Evolutionary conservation across 2,888 invertebrate species (phyloP).

Genomic region (Lathronympha strigana): DNA sequence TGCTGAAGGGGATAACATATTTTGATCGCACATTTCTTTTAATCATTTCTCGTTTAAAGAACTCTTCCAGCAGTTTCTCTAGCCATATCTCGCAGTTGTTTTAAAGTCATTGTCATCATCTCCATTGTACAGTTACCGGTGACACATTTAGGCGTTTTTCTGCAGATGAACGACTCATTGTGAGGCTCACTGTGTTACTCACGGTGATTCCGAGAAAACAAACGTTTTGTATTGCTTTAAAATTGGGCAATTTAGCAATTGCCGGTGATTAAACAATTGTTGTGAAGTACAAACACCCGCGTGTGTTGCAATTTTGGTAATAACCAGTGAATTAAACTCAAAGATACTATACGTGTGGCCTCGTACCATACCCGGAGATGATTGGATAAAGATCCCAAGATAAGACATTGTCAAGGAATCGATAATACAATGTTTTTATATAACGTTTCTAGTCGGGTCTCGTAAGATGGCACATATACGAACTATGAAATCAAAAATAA

Average conservation of each 20-base stretch:
- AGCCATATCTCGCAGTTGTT: neutral
- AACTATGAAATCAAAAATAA: no score
- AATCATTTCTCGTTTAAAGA: neutral
- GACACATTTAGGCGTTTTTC: constrained; percentile 48
- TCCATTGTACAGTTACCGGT: constrained; percentile 47
- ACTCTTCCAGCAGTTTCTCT: constrained; percentile 22
- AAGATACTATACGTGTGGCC: neutral
- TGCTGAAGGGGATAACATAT: neutral
- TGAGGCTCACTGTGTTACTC: constrained; percentile 49
- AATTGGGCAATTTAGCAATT: constrained; percentile 61
- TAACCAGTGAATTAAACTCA: constrained; percentile 42
- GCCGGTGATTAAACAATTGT: constrained; percentile 68
- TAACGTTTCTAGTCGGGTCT: no score
- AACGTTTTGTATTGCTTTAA: constrained; percentile 49
- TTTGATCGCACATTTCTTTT: neutral
- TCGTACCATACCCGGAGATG: neutral
- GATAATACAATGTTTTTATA: no score
- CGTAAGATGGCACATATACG: no score
- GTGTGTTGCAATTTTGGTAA: constrained; percentile 46
- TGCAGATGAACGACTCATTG: constrained; percentile 46
- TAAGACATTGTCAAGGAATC: no score
- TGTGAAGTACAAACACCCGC: constrained; percentile 50
- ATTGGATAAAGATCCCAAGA: neutral
- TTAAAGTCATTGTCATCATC: constrained; percentile 42
- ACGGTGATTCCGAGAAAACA: constrained; percentile 57